A percentile compares a stretch with the other conserved stretches of the same genome.
These are phyloP conservation scores for Etheostoma nigrum DNA, from an alignment of 2,797 vertebrate genomes.

Conservation along the genomic window DNA sequence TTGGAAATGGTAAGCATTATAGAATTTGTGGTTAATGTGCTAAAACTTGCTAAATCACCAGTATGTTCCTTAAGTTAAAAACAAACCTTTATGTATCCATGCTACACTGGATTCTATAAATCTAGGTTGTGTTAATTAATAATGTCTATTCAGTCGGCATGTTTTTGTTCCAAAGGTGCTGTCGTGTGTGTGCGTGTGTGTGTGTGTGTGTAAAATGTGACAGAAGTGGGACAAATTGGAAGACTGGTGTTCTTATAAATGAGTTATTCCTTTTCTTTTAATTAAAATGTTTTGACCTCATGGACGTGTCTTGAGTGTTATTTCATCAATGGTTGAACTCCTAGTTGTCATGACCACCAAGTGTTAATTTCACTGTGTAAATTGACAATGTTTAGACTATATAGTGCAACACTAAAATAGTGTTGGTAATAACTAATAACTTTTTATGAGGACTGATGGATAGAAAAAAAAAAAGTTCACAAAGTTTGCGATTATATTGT, in stretches of 20 bases:
- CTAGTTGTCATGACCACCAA: background rate
- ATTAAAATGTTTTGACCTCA: slow-evolving; percentile 76
- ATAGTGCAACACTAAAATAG: too few relatives aligned
- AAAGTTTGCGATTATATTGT: too few relatives aligned
- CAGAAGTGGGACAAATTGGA: slow-evolving; percentile 31
- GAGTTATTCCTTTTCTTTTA: slow-evolving; percentile 56
- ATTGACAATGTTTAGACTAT: background rate
- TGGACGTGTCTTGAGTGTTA: slow-evolving; percentile 2
- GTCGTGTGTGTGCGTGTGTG: slow-evolving; percentile 34
- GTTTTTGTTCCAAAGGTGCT: slow-evolving; percentile 64
- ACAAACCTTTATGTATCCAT: slow-evolving; percentile 23
- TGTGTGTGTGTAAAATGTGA: slow-evolving; percentile 37
- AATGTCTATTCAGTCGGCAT: slow-evolving; percentile 50
- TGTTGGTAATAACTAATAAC: background rate
- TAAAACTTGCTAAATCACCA: slow-evolving; percentile 41
- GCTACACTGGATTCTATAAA: slow-evolving; percentile 71
- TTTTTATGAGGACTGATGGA: too few relatives aligned
- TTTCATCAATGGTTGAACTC: slow-evolving; percentile 8
- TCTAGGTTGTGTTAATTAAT: slow-evolving; percentile 59
- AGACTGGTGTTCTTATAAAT: slow-evolving; percentile 58
- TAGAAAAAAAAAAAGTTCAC: background rate
- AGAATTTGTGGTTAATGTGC: slow-evolving; percentile 39
- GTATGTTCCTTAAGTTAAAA: slow-evolving; percentile 36
- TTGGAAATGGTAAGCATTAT: slow-evolving; percentile 7
- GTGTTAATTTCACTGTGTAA: background rate